phyloP scores from a whole-genome alignment of 2,797 vertebrate species.

The Anniella stebbinsi region DNA sequence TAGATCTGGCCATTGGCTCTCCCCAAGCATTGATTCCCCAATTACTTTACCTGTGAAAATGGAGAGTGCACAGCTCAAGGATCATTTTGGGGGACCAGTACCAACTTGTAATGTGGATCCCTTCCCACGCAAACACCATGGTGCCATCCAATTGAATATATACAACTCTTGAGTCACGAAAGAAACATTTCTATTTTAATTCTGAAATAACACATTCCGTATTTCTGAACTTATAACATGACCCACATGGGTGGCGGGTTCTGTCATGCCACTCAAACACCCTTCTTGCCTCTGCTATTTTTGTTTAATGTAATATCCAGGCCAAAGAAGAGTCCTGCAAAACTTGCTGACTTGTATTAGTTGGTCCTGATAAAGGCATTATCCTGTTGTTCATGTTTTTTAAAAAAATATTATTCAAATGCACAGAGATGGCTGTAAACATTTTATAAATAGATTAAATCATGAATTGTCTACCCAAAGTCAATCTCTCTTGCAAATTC shows the following conservation, averaged over 20 bases:
- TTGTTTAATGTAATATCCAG: not conserved
- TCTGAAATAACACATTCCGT: not conserved
- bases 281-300: not conserved
- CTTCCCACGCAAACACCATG: not conserved
- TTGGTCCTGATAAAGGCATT: not conserved
- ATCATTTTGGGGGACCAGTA: not conserved
- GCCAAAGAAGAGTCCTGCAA: not conserved
- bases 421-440: not conserved
- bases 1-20: too few relatives aligned
- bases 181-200: not conserved
- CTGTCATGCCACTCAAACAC: not conserved
- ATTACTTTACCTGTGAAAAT: not conserved
- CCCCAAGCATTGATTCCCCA: not conserved
- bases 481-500: not conserved
- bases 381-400: not conserved
- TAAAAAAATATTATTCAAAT: too few relatives aligned
- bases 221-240: not conserved
- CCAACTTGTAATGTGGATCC: too few relatives aligned
- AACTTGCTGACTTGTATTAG: not conserved
- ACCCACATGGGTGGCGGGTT: not conserved
- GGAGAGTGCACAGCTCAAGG: not conserved
- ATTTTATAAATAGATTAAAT: not conserved
- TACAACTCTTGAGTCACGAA: not conserved
- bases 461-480: not conserved
- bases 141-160: not conserved